phyloP scores from a whole-genome alignment of 2,888 invertebrate genomes.

The Microchrysa polita region DNA sequence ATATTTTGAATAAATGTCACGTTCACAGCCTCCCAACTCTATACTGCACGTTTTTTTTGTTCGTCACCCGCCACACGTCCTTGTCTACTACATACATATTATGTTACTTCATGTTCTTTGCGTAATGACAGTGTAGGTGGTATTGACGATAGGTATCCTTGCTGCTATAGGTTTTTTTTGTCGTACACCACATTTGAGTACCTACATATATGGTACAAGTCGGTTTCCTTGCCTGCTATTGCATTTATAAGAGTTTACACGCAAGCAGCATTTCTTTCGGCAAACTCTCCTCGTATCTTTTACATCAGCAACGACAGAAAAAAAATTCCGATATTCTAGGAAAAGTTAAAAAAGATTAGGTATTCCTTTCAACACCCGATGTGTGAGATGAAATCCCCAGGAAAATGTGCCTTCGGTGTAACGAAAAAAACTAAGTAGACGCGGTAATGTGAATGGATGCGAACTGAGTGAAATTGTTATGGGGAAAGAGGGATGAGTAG shows the following conservation, averaged over 20 bases:
- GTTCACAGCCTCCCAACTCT: slow-evolving; percentile 22
- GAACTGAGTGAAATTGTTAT: not conserved
- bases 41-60: not conserved
- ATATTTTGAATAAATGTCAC: slow-evolving; percentile 47
- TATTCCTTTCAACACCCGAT: slow-evolving; percentile 16
- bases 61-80: not conserved
- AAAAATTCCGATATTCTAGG: slow-evolving; percentile 15
- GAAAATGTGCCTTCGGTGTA: not conserved
- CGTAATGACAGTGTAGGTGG: slow-evolving; percentile 29
- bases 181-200: not conserved
- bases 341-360: slow-evolving; percentile 32
- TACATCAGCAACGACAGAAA: not conserved
- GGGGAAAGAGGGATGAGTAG: not conserved
- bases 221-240: slow-evolving; percentile 13
- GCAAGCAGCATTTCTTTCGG: not conserved
- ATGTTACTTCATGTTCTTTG: slow-evolving; percentile 33
- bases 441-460: not conserved
- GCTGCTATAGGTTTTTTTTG: not conserved
- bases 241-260: slow-evolving; percentile 19
- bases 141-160: slow-evolving; percentile 1
- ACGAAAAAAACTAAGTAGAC: not conserved
- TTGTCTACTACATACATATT: slow-evolving; percentile 8
- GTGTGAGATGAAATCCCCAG: slow-evolving; percentile 1
- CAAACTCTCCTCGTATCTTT: not conserved
- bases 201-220: too few relatives aligned